Evolutionary conservation across 1,140 invertebrate genomes (phyloP), one percentile per base, ranked within the genome.

Genomic region (Drosophila truncata): DNA sequence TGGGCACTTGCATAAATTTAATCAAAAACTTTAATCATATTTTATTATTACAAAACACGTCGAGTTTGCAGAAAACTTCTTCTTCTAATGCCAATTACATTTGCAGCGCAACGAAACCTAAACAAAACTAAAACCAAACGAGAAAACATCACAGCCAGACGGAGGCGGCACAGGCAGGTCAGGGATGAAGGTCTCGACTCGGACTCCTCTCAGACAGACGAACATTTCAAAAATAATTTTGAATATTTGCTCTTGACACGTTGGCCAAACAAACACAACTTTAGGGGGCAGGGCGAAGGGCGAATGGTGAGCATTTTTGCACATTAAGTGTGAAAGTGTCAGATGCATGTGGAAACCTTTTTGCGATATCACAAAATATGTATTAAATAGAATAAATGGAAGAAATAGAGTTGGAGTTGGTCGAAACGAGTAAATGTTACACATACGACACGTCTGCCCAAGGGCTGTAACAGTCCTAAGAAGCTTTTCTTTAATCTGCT

Each of bases 1-100:
- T 74, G 82, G 81, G 84, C 76, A 84, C 74, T 76, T 77, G 86
- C 86, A 90, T 90, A 90, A 90, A 90, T 90, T 90, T 90, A 90
- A 90, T 90, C 85, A 90, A 91, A 90, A 90, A 90, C 85, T 90
- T 90, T 90, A 90, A 90, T 90, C 85, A 90, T 90, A 90, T 91
- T 90, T 90, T 90, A 90, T 90, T 91, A 90, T 91, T 91, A 90
- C 86, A 90, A 91, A 90, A 90, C 86, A 90, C 85, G 82, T 79
- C 81, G 82, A 79, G 64, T 69, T 54, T 66, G 74, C 58, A 72
- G 79, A 81, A 84, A 72, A 60, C 66, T 72, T 72, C 84, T 79
- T 66, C 84, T 88, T 75, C 84, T 90, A 90, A 90, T 88, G 84
- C 84, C 84, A 88, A 88, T 88, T 88, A 88, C 84, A 88, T 81